phyloP scores from a whole-genome alignment of 2,797 vertebrate species.

The Pitangus sulphuratus region DNA sequence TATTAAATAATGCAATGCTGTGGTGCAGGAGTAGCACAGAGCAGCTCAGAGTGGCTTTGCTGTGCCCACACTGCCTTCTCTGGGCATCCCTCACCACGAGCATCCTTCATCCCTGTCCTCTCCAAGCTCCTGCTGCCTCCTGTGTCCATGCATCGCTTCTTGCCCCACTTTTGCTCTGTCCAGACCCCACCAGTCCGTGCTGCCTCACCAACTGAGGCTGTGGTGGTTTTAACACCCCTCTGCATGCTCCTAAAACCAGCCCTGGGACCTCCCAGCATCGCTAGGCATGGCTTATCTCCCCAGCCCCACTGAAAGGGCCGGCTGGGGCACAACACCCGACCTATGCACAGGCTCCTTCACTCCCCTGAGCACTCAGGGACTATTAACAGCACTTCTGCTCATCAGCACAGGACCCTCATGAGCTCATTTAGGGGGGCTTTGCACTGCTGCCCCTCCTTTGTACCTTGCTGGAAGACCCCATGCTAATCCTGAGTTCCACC shows the following conservation, averaged over 20 bases:
- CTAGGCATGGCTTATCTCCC: not conserved
- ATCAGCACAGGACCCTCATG: not conserved
- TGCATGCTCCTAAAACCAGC: not conserved
- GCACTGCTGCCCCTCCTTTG: not conserved
- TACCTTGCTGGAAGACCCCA: fast-evolving
- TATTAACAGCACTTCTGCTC: not conserved
- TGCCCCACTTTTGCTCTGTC: not conserved
- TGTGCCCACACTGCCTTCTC: not conserved
- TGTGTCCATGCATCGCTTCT: not conserved
- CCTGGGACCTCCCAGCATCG: not conserved
- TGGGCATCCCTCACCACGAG: not conserved
- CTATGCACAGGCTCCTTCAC: fast-evolving
- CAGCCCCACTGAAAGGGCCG: not conserved
- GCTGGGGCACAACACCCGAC: not conserved
- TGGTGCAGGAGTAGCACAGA: not conserved
- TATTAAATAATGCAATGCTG: no score
- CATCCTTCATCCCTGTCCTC: not conserved
- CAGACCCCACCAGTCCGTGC: not conserved
- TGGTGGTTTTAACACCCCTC: not conserved
- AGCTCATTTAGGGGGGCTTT: not conserved
- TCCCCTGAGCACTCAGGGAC: not conserved
- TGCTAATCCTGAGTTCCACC: not conserved
- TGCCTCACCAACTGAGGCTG: fast-evolving
- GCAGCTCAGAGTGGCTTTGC: not conserved
- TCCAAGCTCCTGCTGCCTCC: not conserved